Evolutionary conservation across 92 coral and sea anemone species (phyloP), one percentile per base, ranked within the genome.

Genomic region (Umimayanthus chanpuru): DNA sequence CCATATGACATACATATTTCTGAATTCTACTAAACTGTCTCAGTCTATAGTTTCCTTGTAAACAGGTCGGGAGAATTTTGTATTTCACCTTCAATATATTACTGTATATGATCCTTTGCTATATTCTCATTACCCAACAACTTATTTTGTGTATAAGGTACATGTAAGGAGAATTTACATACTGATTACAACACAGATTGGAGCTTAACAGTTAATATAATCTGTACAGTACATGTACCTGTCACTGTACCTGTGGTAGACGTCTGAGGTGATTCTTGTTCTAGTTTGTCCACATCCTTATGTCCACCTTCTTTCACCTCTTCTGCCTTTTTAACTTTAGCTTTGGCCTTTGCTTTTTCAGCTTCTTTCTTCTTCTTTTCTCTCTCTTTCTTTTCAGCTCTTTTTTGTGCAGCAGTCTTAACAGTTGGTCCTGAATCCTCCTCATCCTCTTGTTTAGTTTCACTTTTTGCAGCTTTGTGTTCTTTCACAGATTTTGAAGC

Each of bases 381-480:
- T 77, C 99, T 91, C 85, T 97, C 99, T 73, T 97, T 97, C 89
- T 97, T 97, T 70, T 97, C 99, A 23, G 99, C 99, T 89, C 96
- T 89, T 77, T 97, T 97, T 86, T 97, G 99, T 53, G 99, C 99
- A 26, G 99, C 98, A 47, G 98, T 97, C 91, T 97, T 97, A 2
- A 97, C 73, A 44, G 86, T 77, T n/a, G 91, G 88, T 2, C 78
- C 96, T 30, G 88, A 89, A 29, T 92, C 94, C 39, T 87, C 92
- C 7, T 89, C 90, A 16, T 72, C 85, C 43, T 87, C 91, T 47
- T 67, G 82, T n/a, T 36, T 65, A 77, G 12, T 76, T 72, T 85
- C 86, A 83, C 50, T 77, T 38, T 40, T 92, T 47, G 83, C 49
- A 18, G 36, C 56, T 87, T 95, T 82, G 56, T 43, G 77, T 49